phyloP scores from a whole-genome alignment of 2,113 vertebrate genomes.

The Piprites chloris region DNA sequence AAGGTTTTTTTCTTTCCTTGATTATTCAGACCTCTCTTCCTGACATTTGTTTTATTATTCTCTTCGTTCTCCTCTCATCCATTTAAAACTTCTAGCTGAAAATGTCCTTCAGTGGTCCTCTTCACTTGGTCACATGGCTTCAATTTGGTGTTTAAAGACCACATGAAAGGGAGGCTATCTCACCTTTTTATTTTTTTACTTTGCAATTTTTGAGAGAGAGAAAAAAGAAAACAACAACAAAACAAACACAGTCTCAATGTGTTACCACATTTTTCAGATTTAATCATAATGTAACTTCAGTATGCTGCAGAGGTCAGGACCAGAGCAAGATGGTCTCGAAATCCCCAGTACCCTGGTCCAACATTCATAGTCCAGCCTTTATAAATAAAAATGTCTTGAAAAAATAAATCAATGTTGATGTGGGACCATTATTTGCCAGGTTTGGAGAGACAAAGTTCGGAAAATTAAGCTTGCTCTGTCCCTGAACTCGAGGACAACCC shows the following conservation, averaged over 20 bases:
- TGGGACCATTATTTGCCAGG: neutral
- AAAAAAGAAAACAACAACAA: neutral
- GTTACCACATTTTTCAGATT: neutral
- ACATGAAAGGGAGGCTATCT: neutral
- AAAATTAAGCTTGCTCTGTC: neutral
- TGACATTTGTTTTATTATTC: neutral
- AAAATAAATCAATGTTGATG: neutral
- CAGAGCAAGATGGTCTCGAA: neutral
- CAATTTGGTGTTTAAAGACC: neutral
- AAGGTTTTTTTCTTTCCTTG: neutral
- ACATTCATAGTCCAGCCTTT: neutral
- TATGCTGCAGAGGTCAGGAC: neutral
- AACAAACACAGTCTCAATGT: neutral
- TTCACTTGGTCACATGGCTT: neutral
- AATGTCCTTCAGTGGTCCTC: neutral
- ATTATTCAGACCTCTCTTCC: neutral
- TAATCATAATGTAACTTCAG: neutral
- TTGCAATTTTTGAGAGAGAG: neutral
- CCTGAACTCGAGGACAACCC: neutral
- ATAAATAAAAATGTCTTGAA: neutral
- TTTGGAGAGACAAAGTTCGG: neutral
- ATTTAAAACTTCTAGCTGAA: neutral
- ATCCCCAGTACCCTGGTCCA: neutral
- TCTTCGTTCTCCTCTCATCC: neutral
- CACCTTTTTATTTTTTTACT: neutral